Base-by-base conservation (phyloP, 2,797 vertebrate species). In the Ibycter americanus region DNA sequence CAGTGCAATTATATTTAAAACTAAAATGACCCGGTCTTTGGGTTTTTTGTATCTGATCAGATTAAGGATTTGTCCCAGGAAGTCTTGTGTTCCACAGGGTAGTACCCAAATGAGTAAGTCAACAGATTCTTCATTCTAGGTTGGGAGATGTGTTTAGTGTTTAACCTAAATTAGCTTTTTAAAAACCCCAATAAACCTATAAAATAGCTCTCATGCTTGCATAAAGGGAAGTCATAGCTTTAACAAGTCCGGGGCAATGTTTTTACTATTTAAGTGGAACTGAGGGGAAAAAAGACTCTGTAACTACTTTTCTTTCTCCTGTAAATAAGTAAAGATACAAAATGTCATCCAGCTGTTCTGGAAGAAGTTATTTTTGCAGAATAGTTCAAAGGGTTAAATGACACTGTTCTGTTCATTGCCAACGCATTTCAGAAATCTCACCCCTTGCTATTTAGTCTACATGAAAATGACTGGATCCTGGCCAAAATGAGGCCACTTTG, bases 401-500 rank as follows among this genome's bases (percentile, higher is more conserved):
- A 55, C 61, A 23, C 76, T 93, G 54, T 83, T 93, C 40, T 90
- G 73, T 85, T 90, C 55, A 6, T 63, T 82, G 89, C 95, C 87
- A 91, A 8, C 1, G 15, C 0, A 0, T 61, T 83, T 79, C 85
- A 86, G 83, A 87, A 94, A 93, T 92, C 44, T 78, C 76, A 80
- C 94, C 72, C 49, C 79, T 92, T 1, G 1, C 81, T 92, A 1
- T 93, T 96, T 71, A 70, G 63, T 46, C 61, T 87, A n/a, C 34
- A 59, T 65, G 86, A 73, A 90, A 94, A 92, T 96, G 73, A 76
- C 62, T 96, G 92, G 93, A 91, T 66, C 29, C 61, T 66, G 62
- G 82, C 93, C 89, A 96, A 77, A 73, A 78, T 87, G 94, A 77
- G 89, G 90, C 94, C 85, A 0, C 71, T 68, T 58, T 0, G 67